Conservation (phyloP, 2,797 vertebrate genomes). For the Megalops cyprinoides region DNA sequence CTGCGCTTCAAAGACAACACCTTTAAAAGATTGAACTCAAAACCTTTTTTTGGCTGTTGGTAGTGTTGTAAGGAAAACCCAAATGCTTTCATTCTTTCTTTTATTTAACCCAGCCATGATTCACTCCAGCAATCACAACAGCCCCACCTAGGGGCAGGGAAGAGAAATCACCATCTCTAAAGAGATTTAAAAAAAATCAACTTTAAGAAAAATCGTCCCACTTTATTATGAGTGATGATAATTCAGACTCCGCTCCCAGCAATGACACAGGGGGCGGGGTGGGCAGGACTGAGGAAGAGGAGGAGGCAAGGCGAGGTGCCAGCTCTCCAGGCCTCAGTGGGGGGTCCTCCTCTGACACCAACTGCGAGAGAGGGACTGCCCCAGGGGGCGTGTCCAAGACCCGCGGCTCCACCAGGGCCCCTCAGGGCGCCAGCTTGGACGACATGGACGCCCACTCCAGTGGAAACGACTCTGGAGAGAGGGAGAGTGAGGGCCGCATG, state of each 20-base stretch:
- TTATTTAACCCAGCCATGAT: slow-evolving; percentile 53
- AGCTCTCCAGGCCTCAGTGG: slow-evolving; percentile 42
- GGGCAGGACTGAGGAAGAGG: slow-evolving; percentile 58
- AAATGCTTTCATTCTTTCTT: slow-evolving; percentile 54
- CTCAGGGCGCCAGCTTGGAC: slow-evolving; percentile 65
- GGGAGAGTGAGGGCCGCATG: slow-evolving; percentile 75
- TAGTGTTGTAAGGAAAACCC: slow-evolving; percentile 28
- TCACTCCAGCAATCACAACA: slow-evolving; percentile 57
- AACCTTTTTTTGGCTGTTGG: not conserved
- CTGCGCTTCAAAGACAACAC: not conserved
- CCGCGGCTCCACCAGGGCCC: slow-evolving; percentile 54
- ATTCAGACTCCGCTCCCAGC: slow-evolving; percentile 68
- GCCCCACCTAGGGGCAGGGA: slow-evolving; percentile 66
- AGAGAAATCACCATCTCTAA: not conserved
- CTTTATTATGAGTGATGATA: slow-evolving; percentile 79
- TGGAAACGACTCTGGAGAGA: slow-evolving; percentile 84
- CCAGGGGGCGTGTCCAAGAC: slow-evolving; percentile 56
- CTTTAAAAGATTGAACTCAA: not conserved
- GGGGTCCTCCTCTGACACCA: slow-evolving; percentile 38
- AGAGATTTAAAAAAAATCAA: slow-evolving; percentile 34
- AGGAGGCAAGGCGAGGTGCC: slow-evolving; percentile 54
- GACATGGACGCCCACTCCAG: slow-evolving; percentile 86
- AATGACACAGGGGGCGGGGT: slow-evolving; percentile 63
- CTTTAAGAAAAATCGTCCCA: slow-evolving; percentile 54
- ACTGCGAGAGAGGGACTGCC: slow-evolving; percentile 58